Base-by-base conservation (phyloP, 2,113 vertebrate genomes). In the Microcebus murinus region DNA sequence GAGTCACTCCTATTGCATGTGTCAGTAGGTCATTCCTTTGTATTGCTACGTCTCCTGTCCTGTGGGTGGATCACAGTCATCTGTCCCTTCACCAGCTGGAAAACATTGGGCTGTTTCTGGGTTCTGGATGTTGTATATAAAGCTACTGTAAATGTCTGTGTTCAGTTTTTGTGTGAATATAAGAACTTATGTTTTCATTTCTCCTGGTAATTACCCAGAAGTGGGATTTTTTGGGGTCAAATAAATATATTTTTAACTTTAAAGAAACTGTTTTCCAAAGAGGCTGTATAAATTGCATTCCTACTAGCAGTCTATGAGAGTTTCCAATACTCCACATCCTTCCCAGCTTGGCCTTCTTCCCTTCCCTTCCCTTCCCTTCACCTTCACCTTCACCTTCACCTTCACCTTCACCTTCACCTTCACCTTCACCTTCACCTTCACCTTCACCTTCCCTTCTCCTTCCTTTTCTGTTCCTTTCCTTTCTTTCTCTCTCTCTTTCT, bases 1-100 rank as follows among this genome's bases (percentile, higher is more conserved):
- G 76, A 74, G 83, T 14, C 2, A 17, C 20, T 8, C 5, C 0
- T 0, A 34, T 39, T 34, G 48, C 48, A 4, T 0, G 10, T 27
- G 0, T 27, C 31, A 2, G 20, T 13, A 4, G 17, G 63, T 25
- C 48, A 6, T 48, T 4, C 67, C 76, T 67, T 13, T 67, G 14
- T 36, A 3, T 27, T 55, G 17, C 0, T 18, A 50, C 27, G 34
- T 9, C 4, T 52, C 8, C 48, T 10, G 0, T 18, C 21, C 21
- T 10, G 14, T 52, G 18, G 10, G 0, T 13, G 6, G 4, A 0
- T 45, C 20, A 5, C 36, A 14, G 83, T 74, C 4, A 77, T 68
- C n/a, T 15, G 45, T 65, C 34, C 10, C 15, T 39, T 18, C n/a
- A 8, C 52, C 21, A n/a, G 0, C 1, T 61, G 68, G 57, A 76